Evolutionary conservation across 2,888 invertebrate genomes (phyloP).

Genomic region (Sceliomorpha sp.): DNA sequence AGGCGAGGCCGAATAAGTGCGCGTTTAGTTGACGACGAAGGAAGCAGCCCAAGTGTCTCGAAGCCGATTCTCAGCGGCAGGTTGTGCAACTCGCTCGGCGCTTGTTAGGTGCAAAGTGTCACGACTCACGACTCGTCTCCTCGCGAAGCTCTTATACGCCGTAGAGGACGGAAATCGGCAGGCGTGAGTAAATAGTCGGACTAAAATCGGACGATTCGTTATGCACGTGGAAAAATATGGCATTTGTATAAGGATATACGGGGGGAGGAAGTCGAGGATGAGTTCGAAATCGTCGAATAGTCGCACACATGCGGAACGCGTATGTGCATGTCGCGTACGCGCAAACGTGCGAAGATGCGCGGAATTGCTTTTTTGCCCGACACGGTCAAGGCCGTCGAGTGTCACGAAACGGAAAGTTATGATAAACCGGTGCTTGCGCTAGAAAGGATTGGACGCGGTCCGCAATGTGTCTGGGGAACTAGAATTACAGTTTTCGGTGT

Average conservation of each 20-base stretch:
- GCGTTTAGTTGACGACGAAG: conserved; percentile 34
- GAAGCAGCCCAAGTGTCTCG: conserved; percentile 61
- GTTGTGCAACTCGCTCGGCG: conserved; percentile 35
- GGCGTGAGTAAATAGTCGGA: conserved; percentile 8
- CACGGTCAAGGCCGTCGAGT: conserved; percentile 50
- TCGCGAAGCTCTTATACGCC: conserved; percentile 6
- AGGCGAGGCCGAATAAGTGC: conserved; percentile 64
- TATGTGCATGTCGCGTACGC: too few species aligned
- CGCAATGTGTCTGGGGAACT: too few species aligned
- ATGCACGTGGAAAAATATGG: too few species aligned
- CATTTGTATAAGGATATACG: too few species aligned
- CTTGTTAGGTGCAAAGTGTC: conserved; percentile 27
- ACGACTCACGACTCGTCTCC: conserved; percentile 19
- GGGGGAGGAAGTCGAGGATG: neutral
- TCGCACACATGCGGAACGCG: too few species aligned
- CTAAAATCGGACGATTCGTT: too few species aligned
- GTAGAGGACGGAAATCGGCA: conserved; percentile 1
- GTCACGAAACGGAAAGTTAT: conserved; percentile 53
- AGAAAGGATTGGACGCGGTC: too few species aligned
- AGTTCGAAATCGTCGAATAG: conserved; percentile 26
- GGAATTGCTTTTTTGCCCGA: conserved; percentile 43
- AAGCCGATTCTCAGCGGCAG: conserved; percentile 57
- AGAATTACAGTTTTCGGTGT: too few species aligned
- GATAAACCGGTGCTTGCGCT: conserved; percentile 23
- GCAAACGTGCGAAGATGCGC: too few species aligned